Evolutionary conservation across 2,888 invertebrate genomes (phyloP), one percentile per base, ranked within the genome.

Genomic region (Macaria liturata): DNA sequence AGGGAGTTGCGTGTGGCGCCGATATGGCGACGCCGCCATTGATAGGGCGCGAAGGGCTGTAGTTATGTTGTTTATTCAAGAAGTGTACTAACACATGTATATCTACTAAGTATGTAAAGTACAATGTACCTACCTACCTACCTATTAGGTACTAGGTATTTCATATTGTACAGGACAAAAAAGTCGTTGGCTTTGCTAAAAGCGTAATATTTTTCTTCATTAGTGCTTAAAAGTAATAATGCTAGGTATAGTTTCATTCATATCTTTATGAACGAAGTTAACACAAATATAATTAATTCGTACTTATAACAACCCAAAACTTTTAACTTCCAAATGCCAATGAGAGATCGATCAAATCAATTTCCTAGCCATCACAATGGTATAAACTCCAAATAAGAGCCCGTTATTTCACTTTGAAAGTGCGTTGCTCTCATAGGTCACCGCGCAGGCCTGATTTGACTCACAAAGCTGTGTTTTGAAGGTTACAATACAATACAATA

Each of bases 321-420:
- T 20, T 20, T 20, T 20, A 20, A 20, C 20, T 20, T 20, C 20
- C 32, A 7, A 8, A 30, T 8, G 34, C 43, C 43, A 31, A 30
- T 49, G 47, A 52, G 50, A 57, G 9, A 46, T 54, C 46, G 8
- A 47, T 51, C 45, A 62, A 73, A 72, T 75, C 71, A 68, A 78
- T 77, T 74, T 69, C 67, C 69, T 69, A 69, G 62, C 61, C 59
- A 68, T 71, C 70, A 66, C 64, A 75, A 75, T 74, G 63, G 60
- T 68, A 67, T 68, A 66, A 71, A 68, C 68, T 71, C 70, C n/a
- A 69, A 70, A 68, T 69, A 59, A 62, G 49, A 67, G 69, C 70
- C 83, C 81, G 83, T 84, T 82, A 81, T 65, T 79, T 77, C 68
- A 78, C 78, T 78, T 83, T 80, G 77, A 80, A 79, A 83, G 84